These are phyloP conservation scores for Diloba caeruleocephala DNA, from an alignment of 2,888 invertebrate genomes.

Conservation along the genomic window DNA sequence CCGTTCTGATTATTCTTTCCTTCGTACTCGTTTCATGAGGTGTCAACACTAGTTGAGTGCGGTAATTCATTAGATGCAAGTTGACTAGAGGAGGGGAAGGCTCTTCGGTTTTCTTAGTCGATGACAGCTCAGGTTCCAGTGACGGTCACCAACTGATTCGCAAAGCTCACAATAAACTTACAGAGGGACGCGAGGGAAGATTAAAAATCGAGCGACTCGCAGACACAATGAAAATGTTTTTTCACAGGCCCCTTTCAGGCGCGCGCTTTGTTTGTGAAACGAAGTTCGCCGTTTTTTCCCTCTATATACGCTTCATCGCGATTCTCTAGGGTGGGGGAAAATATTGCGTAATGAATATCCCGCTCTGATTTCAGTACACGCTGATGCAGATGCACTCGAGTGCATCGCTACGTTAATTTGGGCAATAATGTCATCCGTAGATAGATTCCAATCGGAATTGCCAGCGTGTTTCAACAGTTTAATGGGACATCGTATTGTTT, in stretches of 20 bases:
- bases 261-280: slow-evolving; percentile 86
- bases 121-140: slow-evolving; percentile 67
- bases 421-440: slow-evolving; percentile 56
- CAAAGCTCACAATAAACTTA: slow-evolving; percentile 84
- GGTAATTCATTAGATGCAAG: slow-evolving; percentile 3
- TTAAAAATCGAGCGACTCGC: slow-evolving; percentile 87
- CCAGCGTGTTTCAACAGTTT: slow-evolving; percentile 40
- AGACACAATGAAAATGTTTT: slow-evolving; percentile 88
- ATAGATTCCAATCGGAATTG: slow-evolving; percentile 40
- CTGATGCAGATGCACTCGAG: slow-evolving; percentile 57
- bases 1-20: too few relatives aligned
- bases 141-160: slow-evolving; percentile 71
- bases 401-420: slow-evolving; percentile 65
- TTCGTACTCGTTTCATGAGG: slow-evolving; percentile 8
- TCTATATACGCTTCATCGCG: slow-evolving; percentile 81
- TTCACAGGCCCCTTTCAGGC: slow-evolving; percentile 84
- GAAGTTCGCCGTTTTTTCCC: slow-evolving; percentile 83
- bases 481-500: slow-evolving; percentile 41
- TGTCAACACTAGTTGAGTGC: neutral
- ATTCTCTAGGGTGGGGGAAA: slow-evolving; percentile 73
- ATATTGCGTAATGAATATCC: slow-evolving; percentile 82
- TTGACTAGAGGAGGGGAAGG: neutral
- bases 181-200: slow-evolving; percentile 78
- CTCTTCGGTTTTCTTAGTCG: slow-evolving; percentile 41
- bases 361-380: slow-evolving; percentile 65